Base-by-base conservation (phyloP, 1,140 invertebrate species). In the Amyelois transitella region DNA sequence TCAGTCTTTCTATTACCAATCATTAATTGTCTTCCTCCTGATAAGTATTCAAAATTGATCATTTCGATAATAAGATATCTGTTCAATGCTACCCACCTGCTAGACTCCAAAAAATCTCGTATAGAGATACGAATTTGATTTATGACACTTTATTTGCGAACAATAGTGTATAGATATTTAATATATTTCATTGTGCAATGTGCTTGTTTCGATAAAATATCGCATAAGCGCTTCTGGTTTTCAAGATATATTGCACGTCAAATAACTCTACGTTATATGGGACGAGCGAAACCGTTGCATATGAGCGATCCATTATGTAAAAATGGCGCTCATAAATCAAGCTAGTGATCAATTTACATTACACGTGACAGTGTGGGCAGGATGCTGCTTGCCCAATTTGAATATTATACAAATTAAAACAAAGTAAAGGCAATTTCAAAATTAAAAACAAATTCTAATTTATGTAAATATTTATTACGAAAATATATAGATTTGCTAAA, bases 301-400 rank as follows among this genome's bases (percentile, higher is more conserved):
- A 48, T 48, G 45, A 48, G 45, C 45, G 18, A 48, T 48, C 62
- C 64, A 66, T 64, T 69, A 72, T 67, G 62, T 72, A 70, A 69
- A 71, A 74, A 67, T 64, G 51, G 44, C 51, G 59, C 66, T 66
- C 68, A 76, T 79, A 72, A 75, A 75, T 75, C 69, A 76, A 60
- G 43, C 38, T 49, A 52, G 45, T 59, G 60, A 79, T 77, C 61
- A 72, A 77, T 68, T 71, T 75, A 75, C 64, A 70, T 60, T 62
- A 50, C 64, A 68, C 56, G 58, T 51, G 68, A 60, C 70, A 61
- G 59, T 60, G 65, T 77, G 73, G 77, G 75, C 60, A 60, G 69
- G 61, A 65, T 66, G 63, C 57, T 60, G 58, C 61, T 59, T 64
- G 61, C 53, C 56, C 61, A 58, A 67, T 76, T 73, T 73, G 61